Evolutionary conservation across 2,888 invertebrate species (phyloP).

Genomic region (Trachelus tabidus): DNA sequence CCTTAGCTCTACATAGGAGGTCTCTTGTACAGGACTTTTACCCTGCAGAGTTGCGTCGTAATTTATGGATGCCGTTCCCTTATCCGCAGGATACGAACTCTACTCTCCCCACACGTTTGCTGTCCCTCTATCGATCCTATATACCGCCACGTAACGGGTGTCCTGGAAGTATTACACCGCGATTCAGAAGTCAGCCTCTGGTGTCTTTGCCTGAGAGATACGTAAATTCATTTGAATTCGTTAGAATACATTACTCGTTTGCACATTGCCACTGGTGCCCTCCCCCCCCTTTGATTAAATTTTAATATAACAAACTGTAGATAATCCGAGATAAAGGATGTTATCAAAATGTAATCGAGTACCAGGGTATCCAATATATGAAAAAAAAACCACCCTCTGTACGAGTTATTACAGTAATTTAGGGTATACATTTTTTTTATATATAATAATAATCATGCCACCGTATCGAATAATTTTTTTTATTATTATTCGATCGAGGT

Average conservation of each 20-base stretch:
- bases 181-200: background rate
- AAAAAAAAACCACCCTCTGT: background rate
- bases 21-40: constrained; percentile 65
- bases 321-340: background rate
- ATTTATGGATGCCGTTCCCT: constrained; percentile 66
- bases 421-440: background rate
- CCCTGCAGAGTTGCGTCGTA: constrained; percentile 64
- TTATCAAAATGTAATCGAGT: background rate
- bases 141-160: constrained; percentile 58
- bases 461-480: background rate
- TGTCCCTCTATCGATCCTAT: constrained; percentile 65
- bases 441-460: background rate
- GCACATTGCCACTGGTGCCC: background rate
- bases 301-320: background rate
- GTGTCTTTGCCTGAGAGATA: background rate
- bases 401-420: background rate
- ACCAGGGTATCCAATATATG: background rate
- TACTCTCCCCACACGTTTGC: constrained; percentile 59
- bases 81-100: constrained; percentile 65
- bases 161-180: constrained; percentile 21
- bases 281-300: background rate
- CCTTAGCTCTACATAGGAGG: constrained; percentile 51
- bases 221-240: background rate
- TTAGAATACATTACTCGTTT: background rate
- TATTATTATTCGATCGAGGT: background rate